Evolutionary conservation across 2,113 vertebrate species (phyloP).

Genomic region (Condylura cristata): DNA sequence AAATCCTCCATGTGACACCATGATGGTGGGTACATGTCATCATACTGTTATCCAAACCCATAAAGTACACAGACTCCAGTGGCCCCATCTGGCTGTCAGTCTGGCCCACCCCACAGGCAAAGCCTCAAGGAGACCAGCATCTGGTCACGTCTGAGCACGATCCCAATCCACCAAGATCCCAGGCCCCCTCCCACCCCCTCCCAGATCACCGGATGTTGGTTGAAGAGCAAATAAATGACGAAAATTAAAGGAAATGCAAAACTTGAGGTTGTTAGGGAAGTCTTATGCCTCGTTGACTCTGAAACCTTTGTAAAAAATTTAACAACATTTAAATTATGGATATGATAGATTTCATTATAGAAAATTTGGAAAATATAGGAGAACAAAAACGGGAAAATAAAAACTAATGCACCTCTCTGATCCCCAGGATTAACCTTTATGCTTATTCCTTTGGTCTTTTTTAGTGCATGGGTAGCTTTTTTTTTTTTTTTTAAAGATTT

Average conservation of each 20-base stretch:
- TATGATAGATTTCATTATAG: conserved; percentile 20
- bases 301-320: conserved; percentile 44
- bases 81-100: background rate
- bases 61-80: background rate
- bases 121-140: background rate
- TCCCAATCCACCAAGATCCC: background rate
- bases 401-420: background rate
- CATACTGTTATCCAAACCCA: background rate
- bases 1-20: background rate
- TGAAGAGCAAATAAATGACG: background rate
- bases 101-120: background rate
- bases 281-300: background rate
- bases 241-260: conserved; percentile 20
- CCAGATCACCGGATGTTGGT: background rate
- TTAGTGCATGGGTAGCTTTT: background rate
- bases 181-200: no score
- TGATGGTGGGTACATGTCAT: background rate
- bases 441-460: background rate
- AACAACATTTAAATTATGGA: conserved; percentile 52
- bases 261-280: background rate
- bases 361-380: conserved; percentile 30
- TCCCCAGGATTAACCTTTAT: conserved; percentile 27
- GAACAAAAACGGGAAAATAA: conserved; percentile 44
- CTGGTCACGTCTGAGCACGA: accelerated
- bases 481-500: no score